Evolutionary conservation across 1,140 invertebrate species (phyloP), one percentile per base, ranked within the genome.

Genomic region (Pogonus chalceus): DNA sequence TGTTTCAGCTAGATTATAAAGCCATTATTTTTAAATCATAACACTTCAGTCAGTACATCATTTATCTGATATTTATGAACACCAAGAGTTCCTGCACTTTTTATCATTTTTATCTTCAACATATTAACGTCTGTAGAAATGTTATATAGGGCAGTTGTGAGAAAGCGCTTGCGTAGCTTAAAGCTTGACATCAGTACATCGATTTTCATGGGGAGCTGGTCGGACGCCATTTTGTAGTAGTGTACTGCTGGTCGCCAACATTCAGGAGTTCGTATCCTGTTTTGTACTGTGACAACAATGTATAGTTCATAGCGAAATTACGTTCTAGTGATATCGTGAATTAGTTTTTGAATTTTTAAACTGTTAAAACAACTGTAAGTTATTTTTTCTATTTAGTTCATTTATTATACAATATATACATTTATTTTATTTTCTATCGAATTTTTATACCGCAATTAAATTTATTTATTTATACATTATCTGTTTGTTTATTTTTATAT

Each of bases 141-240:
- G n/a, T n/a, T n/a, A n/a, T n/a, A n/a, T n/a, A n/a, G n/a, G n/a
- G n/a, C n/a, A n/a, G n/a, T n/a, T n/a, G n/a, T n/a, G n/a, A n/a
- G n/a, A n/a, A n/a, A n/a, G n/a, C n/a, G n/a, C n/a, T n/a, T n/a
- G n/a, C n/a, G n/a, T n/a, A n/a, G n/a, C n/a, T n/a, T n/a, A n/a
- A n/a, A n/a, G n/a, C n/a, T n/a, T n/a, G n/a, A n/a, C n/a, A n/a
- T n/a, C n/a, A n/a, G n/a, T 18, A 18, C 37, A 43, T 43, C 37
- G 37, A 43, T 43, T 43, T 43, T 43, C 37, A 43, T 43, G 18
- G 37, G 37, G 37, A 12, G 37, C 37, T 43, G 37, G 37, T 43
- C 37, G 37, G 3, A 7, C 7, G 37, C 37, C 37, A 43, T 43
- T 16, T 43, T 43, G 37, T 43, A 43, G 9, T 16, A 16, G 3